A percentile compares a stretch with the other conserved stretches of the same genome.
Conservation (phyloP, 1,140 invertebrate genomes). For the Atta colombica region DNA sequence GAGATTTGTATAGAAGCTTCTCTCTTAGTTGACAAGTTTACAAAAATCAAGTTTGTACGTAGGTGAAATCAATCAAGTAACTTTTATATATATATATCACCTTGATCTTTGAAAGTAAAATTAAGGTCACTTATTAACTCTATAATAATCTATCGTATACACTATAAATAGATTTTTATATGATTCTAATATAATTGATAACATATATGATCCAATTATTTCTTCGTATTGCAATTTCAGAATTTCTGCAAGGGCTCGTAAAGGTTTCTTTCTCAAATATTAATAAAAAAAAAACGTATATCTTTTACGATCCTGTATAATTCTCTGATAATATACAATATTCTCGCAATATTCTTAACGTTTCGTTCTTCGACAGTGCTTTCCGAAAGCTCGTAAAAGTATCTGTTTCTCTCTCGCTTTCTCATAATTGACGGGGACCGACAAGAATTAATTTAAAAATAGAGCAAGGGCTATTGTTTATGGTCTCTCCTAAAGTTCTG, state of each 20-base stretch:
- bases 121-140: no score
- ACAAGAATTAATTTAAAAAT: slow-evolving; percentile 13
- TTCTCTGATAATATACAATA: not conserved
- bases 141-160: no score
- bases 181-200: not conserved
- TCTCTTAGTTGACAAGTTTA: not conserved
- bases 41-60: not conserved
- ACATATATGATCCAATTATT: not conserved
- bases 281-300: slow-evolving; percentile 12
- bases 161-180: not conserved
- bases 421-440: not conserved
- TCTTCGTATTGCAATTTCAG: no score
- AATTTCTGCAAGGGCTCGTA: not conserved
- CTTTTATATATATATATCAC: no score
- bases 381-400: slow-evolving; percentile 24
- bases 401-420: not conserved
- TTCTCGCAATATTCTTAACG: not conserved
- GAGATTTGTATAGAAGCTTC: no score
- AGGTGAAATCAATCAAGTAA: no score
- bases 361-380: not conserved
- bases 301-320: not conserved
- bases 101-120: no score
- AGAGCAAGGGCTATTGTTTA: not conserved
- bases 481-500: slow-evolving; percentile 2
- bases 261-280: not conserved